Evolutionary conservation across 1,140 invertebrate species (phyloP).

Genomic region (Monomorium pharaonis): DNA sequence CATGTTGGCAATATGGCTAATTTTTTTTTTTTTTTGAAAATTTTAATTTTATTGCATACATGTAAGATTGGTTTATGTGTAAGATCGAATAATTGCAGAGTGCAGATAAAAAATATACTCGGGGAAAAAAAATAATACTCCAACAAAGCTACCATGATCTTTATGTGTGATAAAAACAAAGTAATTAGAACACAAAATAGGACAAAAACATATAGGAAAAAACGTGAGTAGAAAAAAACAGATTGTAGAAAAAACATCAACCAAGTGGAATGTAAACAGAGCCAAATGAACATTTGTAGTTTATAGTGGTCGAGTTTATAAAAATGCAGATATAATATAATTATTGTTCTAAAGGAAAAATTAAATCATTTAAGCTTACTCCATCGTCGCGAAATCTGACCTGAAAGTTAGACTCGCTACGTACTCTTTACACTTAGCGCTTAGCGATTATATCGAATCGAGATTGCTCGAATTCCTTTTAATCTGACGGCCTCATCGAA

Average conservation of each 20-base stretch:
- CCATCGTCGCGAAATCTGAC: neutral
- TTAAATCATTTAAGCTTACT: neutral
- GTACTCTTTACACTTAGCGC: neutral
- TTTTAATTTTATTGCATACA: neutral
- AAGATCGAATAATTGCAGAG: neutral
- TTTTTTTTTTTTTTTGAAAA: neutral
- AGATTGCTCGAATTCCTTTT: constrained; percentile 32
- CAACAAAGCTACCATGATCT: neutral
- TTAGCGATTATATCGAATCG: neutral
- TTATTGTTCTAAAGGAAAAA: neutral
- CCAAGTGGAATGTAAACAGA: neutral
- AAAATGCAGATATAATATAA: neutral
- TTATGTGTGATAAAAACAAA: neutral
- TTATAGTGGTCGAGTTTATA: neutral
- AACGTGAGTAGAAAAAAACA: neutral
- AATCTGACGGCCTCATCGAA: constrained; percentile 18
- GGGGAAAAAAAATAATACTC: neutral
- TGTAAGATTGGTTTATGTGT: neutral
- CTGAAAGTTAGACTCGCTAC: neutral
- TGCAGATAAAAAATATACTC: neutral
- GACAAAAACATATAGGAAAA: neutral
- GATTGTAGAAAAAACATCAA: neutral
- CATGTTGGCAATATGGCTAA: neutral
- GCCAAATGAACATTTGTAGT: neutral
- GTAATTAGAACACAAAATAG: neutral